A percentile compares a stretch with the other conserved stretches of the same genome.
Evolutionary conservation across 1,140 invertebrate genomes (phyloP).

Genomic region (Diabrotica undecimpunctata): DNA sequence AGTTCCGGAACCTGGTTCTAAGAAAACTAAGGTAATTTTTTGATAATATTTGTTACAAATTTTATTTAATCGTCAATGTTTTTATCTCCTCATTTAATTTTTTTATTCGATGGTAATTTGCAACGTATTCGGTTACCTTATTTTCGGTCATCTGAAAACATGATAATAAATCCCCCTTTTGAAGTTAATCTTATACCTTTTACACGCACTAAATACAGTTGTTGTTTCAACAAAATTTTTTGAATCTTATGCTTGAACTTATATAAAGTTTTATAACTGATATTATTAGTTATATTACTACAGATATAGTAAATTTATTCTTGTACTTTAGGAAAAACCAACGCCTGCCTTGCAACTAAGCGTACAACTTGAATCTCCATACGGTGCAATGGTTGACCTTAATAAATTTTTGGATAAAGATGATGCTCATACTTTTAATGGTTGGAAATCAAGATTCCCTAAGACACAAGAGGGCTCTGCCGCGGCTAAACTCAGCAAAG

Average conservation of each 20-base stretch:
- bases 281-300: too few relatives aligned
- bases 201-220: too few relatives aligned
- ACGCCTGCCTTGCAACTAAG: too few relatives aligned
- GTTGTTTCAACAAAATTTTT: too few relatives aligned
- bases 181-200: too few relatives aligned
- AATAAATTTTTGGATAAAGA: constrained; percentile 75
- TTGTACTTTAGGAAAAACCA: too few relatives aligned
- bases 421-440: constrained; percentile 63
- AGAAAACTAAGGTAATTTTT: constrained; percentile 14
- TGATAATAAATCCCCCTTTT: too few relatives aligned
- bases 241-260: too few relatives aligned
- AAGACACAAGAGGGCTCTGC: constrained; percentile 1
- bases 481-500: neutral
- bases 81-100: neutral
- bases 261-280: too few relatives aligned
- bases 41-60: neutral
- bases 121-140: too few relatives aligned
- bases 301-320: too few relatives aligned
- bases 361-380: constrained; percentile 8
- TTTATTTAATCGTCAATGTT: neutral
- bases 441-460: constrained; percentile 56
- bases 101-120: neutral
- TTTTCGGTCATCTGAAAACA: too few relatives aligned
- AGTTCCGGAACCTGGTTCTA: constrained; percentile 59
- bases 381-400: constrained; percentile 68